These are phyloP conservation scores for Cylas formicarius DNA, from an alignment of 1,140 invertebrate species.

Conservation along the genomic window DNA sequence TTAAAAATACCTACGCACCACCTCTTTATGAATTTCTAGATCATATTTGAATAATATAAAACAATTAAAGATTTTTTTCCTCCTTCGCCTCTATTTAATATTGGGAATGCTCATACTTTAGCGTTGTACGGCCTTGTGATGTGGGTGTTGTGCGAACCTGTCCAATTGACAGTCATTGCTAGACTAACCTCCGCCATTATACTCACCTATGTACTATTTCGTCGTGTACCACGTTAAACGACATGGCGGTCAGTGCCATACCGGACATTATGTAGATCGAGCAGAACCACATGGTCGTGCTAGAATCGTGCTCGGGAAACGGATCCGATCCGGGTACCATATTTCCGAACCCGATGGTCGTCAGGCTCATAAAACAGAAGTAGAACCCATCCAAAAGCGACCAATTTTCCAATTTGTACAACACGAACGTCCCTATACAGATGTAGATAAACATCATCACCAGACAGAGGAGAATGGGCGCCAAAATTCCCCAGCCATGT, in stretches of 20 bases:
- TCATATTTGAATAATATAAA: too few relatives aligned
- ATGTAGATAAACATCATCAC: slow-evolving; percentile 78
- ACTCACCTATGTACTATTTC: slow-evolving; percentile 67
- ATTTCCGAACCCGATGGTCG: slow-evolving; percentile 88
- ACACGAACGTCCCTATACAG: slow-evolving; percentile 76
- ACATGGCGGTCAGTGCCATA: slow-evolving; percentile 81
- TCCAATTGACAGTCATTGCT: not conserved
- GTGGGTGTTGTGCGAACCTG: not conserved
- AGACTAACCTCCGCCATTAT: too few relatives aligned
- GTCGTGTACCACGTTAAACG: slow-evolving; percentile 94
- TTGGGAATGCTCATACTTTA: too few relatives aligned
- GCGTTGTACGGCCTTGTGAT: slow-evolving; percentile 1
- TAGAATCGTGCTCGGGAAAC: slow-evolving; percentile 51
- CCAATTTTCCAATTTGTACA: slow-evolving; percentile 82
- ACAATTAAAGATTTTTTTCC: too few relatives aligned
- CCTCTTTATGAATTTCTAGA: too few relatives aligned
- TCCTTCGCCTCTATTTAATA: too few relatives aligned
- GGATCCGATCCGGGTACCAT: slow-evolving; percentile 73
- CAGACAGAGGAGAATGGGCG: slow-evolving; percentile 68
- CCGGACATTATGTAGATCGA: slow-evolving; percentile 93
- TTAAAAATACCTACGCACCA: too few relatives aligned
- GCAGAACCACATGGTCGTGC: slow-evolving; percentile 77
- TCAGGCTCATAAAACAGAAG: slow-evolving; percentile 90
- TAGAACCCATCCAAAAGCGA: slow-evolving; percentile 84
- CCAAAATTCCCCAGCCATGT: slow-evolving; percentile 65